Evolutionary conservation across 2,888 invertebrate species (phyloP).

Genomic region (Crioceris asparagi): DNA sequence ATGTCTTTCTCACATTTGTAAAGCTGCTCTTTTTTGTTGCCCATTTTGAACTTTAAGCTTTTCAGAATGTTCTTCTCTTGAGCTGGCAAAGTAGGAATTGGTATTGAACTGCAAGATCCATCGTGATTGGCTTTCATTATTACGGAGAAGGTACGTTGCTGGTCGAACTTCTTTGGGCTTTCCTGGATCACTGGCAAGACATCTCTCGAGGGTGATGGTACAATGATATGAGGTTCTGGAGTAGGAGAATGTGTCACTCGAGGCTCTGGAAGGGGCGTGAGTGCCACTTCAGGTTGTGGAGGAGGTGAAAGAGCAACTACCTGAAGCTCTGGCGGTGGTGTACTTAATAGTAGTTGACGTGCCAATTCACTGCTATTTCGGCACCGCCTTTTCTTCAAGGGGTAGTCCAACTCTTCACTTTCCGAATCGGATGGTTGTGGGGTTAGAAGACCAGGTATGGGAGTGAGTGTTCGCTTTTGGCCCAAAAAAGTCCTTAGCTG

Average conservation of each 20-base stretch:
- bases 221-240: neutral
- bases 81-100: constrained; percentile 14
- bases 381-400: constrained; percentile 49
- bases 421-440: constrained; percentile 83
- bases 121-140: constrained; percentile 79
- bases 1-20: constrained; percentile 24
- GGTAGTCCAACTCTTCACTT: constrained; percentile 36
- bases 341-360: no score
- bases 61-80: constrained; percentile 51
- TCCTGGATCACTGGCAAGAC: neutral
- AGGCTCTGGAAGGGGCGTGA: neutral
- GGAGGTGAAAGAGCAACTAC: constrained; percentile 19
- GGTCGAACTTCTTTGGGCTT: constrained; percentile 29
- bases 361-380: constrained; percentile 29
- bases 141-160: constrained; percentile 52
- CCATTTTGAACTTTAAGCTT: constrained; percentile 63
- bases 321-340: constrained; percentile 29
- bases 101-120: constrained; percentile 47
- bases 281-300: constrained; percentile 6
- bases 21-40: constrained; percentile 45
- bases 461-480: constrained; percentile 25
- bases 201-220: neutral
- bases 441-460: constrained; percentile 42
- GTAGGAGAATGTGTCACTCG: neutral
- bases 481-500: constrained; percentile 24